phyloP scores from a whole-genome alignment of 2,113 vertebrate genomes.

The Pollachius pollachius region DNA sequence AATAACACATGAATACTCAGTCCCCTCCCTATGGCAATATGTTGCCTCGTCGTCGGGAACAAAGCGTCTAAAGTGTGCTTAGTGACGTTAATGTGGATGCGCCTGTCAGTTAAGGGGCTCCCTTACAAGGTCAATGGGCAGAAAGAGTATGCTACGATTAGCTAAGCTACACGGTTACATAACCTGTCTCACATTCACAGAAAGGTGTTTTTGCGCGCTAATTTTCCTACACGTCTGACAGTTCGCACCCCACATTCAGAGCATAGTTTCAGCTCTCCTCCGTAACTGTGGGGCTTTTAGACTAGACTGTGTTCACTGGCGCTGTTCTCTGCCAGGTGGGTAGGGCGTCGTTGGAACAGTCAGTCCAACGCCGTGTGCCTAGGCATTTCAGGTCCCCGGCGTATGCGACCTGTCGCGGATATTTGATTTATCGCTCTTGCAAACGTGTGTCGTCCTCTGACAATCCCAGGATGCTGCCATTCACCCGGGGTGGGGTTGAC shows the following conservation, averaged over 20 bases:
- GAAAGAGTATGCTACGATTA: constrained; percentile 19
- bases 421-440: neutral
- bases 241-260: too few species aligned
- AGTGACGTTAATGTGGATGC: neutral
- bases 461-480: constrained; percentile 54
- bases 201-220: constrained; percentile 15
- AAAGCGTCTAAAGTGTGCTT: neutral
- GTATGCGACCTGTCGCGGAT: constrained; percentile 12
- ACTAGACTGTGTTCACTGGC: too few species aligned
- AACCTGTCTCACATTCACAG: constrained; percentile 5
- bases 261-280: too few species aligned
- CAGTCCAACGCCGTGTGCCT: neutral
- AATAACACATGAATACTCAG: neutral
- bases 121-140: constrained; percentile 23
- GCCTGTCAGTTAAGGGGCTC: neutral
- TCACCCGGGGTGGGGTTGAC: constrained; percentile 52
- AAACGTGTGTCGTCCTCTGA: constrained; percentile 6
- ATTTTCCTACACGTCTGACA: neutral
- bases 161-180: constrained; percentile 32
- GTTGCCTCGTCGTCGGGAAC: too few species aligned
- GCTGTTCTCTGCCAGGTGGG: too few species aligned
- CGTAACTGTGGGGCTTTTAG: too few species aligned
- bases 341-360: neutral
- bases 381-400: neutral
- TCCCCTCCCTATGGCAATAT: too few species aligned